Evolutionary conservation across 2,113 vertebrate species (phyloP), one percentile per base, ranked within the genome.

Genomic region (Balaeniceps rex): DNA sequence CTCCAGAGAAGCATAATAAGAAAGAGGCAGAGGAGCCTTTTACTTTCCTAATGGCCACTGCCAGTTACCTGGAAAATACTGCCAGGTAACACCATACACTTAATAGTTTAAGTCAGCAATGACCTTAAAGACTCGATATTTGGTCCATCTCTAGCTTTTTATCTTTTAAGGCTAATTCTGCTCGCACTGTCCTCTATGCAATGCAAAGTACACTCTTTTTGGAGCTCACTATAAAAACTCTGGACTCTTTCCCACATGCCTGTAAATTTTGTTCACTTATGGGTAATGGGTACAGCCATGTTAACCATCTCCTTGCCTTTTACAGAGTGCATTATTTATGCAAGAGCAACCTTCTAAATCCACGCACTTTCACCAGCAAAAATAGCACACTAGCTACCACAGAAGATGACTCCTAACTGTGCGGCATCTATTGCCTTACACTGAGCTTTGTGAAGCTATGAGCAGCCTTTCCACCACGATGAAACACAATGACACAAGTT

Each of bases 391-490:
- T 3, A 54, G 15, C 10, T 49, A 8, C 31, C 54, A 25, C 29
- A n/a, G 40, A 42, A 17, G 25, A 21, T 3, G 0, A 7, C 11
- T 61, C 21, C 29, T 3, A 26, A 24, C 19, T 11, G 8, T 10
- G 19, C 2, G 0, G 26, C 4, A 15, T 7, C 51, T 14, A 7
- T 2, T 9, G 7, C 40, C 25, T 4, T n/a, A 2, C 0, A 0
- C 23, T 11, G 28, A 52, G 55, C 25, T 85, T 2, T 0, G 14
- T 6, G 0, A n/a, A 69, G 66, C 5, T 0, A 15, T 3, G 1
- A 17, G 6, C 25, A 47, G 44, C 29, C 25, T 44, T 52, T 22
- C 47, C 18, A 34, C 4, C 47, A 11, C 1, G 0, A 19, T 5
- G 2, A 34, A n/a, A 19, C 12, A 3, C 4, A 25, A n/a, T 0